Percentiles rank a stretch among this genome's conserved stretches.
These are phyloP conservation scores for Aphis craccivora DNA, from an alignment of 1,140 invertebrate species.

Conservation along the genomic window DNA sequence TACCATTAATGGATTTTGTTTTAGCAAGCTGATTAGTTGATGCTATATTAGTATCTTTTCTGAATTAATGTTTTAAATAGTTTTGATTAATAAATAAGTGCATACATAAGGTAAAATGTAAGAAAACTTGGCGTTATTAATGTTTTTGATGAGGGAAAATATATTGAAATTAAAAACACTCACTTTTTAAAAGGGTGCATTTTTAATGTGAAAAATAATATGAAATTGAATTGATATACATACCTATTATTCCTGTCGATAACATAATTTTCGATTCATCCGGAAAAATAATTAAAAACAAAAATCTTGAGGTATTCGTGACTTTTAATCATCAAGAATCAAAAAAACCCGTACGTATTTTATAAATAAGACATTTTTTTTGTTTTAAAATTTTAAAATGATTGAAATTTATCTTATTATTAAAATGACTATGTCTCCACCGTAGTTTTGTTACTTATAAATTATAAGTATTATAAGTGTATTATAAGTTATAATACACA, in stretches of 20 bases:
- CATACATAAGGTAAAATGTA: not conserved
- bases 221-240: not conserved
- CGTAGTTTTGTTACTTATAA: not conserved
- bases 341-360: not conserved
- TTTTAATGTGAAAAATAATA: not conserved
- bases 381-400: not conserved
- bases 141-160: constrained; percentile 15
- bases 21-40: not conserved
- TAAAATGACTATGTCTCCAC: not conserved
- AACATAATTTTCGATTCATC: not conserved
- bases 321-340: not conserved
- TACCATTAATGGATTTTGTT: not conserved
- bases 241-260: not conserved
- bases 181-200: constrained; percentile 6
- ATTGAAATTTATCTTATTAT: not conserved
- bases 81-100: not conserved
- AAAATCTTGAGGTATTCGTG: not conserved
- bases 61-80: not conserved
- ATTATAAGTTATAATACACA: too few relatives aligned
- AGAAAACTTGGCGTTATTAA: not conserved
- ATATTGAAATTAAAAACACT: not conserved
- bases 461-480: too few relatives aligned
- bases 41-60: not conserved
- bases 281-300: constrained; percentile 11
- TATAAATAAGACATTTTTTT: not conserved